Conservation (phyloP, 2,888 invertebrate species). For the Leucophora obtusa region DNA sequence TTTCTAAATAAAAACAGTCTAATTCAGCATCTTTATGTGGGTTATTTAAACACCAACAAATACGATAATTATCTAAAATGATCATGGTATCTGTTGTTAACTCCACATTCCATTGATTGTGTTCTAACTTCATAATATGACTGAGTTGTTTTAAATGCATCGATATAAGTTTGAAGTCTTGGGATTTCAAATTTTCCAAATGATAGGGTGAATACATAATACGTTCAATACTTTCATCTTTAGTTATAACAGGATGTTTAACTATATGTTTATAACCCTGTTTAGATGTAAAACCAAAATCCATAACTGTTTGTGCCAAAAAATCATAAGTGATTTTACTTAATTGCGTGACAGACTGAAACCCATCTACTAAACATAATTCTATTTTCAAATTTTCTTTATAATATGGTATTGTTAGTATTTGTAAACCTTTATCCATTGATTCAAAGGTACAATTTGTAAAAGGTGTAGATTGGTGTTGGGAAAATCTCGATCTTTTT, state of each 20-base stretch:
- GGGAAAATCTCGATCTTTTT: background rate
- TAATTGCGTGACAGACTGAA: conserved; percentile 18
- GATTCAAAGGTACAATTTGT: conserved; percentile 60
- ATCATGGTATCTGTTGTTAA: conserved; percentile 83
- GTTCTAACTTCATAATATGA: conserved; percentile 78
- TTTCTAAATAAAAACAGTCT: conserved; percentile 53
- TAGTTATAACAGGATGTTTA: conserved; percentile 27
- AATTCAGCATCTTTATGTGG: conserved; percentile 19
- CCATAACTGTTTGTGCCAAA: conserved; percentile 10
- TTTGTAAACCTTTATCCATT: conserved; percentile 55
- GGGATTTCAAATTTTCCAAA: conserved; percentile 77
- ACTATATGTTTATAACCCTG: conserved; percentile 24
- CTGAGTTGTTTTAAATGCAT: conserved; percentile 80
- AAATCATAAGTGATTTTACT: conserved; percentile 35
- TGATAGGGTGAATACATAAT: conserved; percentile 51
- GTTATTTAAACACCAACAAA: conserved; percentile 80
- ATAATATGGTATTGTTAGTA: conserved; percentile 36
- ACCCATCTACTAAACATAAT: conserved; percentile 35
- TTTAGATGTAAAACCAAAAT: conserved; percentile 32
- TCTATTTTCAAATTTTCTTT: conserved; percentile 25
- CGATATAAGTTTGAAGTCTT: conserved; percentile 81
- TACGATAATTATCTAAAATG: conserved; percentile 86
- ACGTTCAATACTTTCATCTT: conserved; percentile 25
- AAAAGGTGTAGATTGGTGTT: conserved; percentile 25
- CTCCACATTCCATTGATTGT: conserved; percentile 81